Evolutionary conservation across 2,113 vertebrate genomes (phyloP), one percentile per base, ranked within the genome.

Genomic region (Grammomys surdaster): DNA sequence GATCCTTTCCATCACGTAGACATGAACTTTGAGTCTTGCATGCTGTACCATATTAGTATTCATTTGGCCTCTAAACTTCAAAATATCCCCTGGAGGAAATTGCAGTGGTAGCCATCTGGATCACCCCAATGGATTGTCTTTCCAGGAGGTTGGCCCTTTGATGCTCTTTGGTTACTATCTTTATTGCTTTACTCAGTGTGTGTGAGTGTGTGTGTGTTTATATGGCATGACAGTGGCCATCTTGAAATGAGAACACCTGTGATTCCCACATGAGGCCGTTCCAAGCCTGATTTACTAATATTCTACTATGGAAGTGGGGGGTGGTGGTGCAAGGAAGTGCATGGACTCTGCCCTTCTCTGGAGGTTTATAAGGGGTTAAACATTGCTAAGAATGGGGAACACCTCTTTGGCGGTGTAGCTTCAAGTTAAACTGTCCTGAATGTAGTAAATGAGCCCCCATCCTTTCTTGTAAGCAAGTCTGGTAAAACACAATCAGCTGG

Each of bases 151-250:
- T 72, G 72, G 51, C 8, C 31, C 5, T 31, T 48, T 73, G 90
- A 80, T 0, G 28, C 28, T 92, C 16, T 90, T 93, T 88, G 56
- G 36, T 82, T 73, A 77, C 31, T 90, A 90, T 90, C 89, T 94
- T 67, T 86, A 63, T 40, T 56, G 67, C 65, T 88, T 56, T n/a
- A n/a, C 33, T 70, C 28, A 33, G 46, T 63, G 12, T 82, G 80
- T 26, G 10, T 24, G 78, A 58, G 78, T 40, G 16, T 54, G 48
- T 54, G 77, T 80, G 10, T 73, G 85, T 85, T 10, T 51, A 11
- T 51, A 51, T 54, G 33, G 33, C 46, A 54, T 88, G 43, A 51
- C 20, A 14, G 33, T 54, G n/a, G 46, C 43, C 43, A 51, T n/a
- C 22, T 72, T 70, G 46, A 70, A 70, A 88, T 88, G 31, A 88